Percentiles rank a stretch among this genome's conserved stretches.
These are phyloP conservation scores for Gadus macrocephalus DNA, from an alignment of 2,113 vertebrate species.

Conservation along the genomic window DNA sequence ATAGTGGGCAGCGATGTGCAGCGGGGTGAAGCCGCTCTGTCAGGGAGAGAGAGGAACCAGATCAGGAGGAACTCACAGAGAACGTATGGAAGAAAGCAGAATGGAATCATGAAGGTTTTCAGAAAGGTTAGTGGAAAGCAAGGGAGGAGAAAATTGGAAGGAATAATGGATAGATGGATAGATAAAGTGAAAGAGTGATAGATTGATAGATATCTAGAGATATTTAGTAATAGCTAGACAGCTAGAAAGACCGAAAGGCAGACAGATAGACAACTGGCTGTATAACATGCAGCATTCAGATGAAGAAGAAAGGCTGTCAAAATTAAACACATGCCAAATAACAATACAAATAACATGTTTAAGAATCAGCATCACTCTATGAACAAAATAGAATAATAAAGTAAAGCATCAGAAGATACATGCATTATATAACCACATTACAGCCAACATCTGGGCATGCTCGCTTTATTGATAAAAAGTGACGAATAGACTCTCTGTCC, in stretches of 20 bases:
- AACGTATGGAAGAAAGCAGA: not conserved
- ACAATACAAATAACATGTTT: constrained; percentile 20
- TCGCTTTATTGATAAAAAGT: not conserved
- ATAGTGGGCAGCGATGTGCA: constrained; percentile 90
- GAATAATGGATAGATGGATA: not conserved
- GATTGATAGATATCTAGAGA: not conserved
- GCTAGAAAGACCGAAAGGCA: not conserved
- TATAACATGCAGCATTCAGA: constrained; percentile 35
- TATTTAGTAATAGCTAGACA: not conserved
- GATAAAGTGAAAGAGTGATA: not conserved
- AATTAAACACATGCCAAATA: constrained; percentile 24
- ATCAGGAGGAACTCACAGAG: constrained; percentile 4
- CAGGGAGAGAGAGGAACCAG: not conserved
- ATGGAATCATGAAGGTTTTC: too few species aligned
- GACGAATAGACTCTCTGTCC: constrained; percentile 3
- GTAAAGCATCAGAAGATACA: not conserved
- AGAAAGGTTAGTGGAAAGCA: too few species aligned
- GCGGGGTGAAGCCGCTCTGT: constrained; percentile 94
- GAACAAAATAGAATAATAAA: constrained; percentile 35
- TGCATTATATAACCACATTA: not conserved
- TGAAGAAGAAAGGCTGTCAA: constrained; percentile 35
- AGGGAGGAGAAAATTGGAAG: not conserved
- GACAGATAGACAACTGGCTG: not conserved
- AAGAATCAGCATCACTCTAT: constrained; percentile 31
- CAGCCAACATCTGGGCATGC: not conserved